phyloP scores from a whole-genome alignment of 2,113 vertebrate species.

The Alethe castanea region DNA sequence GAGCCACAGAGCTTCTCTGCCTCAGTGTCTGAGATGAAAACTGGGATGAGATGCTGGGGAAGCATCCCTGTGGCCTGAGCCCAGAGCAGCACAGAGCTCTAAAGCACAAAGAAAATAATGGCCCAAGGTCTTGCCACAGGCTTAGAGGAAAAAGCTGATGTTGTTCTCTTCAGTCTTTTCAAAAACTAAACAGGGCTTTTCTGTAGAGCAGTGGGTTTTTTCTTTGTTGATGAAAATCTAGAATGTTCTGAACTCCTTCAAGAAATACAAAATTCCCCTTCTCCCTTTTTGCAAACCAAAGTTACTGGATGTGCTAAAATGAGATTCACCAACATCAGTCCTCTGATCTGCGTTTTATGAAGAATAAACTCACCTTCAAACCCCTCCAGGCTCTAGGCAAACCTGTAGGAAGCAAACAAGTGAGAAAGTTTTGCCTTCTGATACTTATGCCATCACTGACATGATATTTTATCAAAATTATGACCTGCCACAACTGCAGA shows the following conservation, averaged over 20 bases:
- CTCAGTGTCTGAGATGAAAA: rapidly evolving
- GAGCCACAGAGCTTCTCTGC: neutral
- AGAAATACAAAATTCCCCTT: neutral
- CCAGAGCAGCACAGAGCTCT: neutral
- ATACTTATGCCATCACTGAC: rapidly evolving
- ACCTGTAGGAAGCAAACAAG: neutral
- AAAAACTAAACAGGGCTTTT: neutral
- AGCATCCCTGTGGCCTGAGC: neutral
- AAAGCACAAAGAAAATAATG: neutral
- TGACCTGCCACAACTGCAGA: neutral
- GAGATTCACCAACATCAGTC: neutral
- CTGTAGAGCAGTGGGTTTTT: neutral
- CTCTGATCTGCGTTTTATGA: neutral
- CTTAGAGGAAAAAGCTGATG: neutral
- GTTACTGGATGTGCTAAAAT: neutral
- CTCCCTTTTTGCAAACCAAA: neutral
- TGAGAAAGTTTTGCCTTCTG: neutral
- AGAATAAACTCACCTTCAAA: neutral
- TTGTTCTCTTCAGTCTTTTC: neutral
- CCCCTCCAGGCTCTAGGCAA: neutral
- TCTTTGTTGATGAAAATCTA: neutral
- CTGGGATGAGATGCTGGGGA: neutral
- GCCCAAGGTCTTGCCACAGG: neutral
- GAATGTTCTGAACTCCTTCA: neutral
- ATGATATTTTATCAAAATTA: neutral